Base-by-base conservation (phyloP, 2,888 invertebrate species). In the Balanococcus diminutus region DNA sequence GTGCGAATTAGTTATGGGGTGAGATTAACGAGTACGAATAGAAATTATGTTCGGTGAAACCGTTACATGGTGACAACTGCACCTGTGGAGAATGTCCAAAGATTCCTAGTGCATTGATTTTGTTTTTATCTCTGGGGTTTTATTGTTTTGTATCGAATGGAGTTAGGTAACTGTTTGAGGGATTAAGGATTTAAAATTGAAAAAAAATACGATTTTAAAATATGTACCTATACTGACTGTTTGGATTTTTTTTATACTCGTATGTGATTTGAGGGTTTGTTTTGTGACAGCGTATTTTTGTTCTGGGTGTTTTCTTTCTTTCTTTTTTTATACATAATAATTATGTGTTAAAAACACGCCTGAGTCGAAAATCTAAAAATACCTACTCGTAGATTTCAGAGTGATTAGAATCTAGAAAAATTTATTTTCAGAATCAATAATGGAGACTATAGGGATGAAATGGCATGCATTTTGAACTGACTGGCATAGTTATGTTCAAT, bases 1-100 rank as follows among this genome's bases (percentile, higher is more conserved):
- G 67, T 67, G 67, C 3, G 67, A 67, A 67, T 67, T 67, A 67
- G 67, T 28, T 67, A 67, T 67, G 67, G 67, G 67, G 67, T 67
- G 67, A 28, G 67, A 67, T 56, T 56, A 67, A 67, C 28, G 28
- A 67, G 28, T 14, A 28, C 67, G n/a, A 67, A 67, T 67, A 67
- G 67, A 67, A 67, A 67, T 67, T 67, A 67, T 56, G 28, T 67
- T 28, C 4, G 11, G 67, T 28, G 67, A 67, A 67, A 67, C 67
- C 28, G 67, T 67, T 67, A 28, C 67, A 14, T 67, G 56, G 56
- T 67, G 28, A 28, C 67, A 67, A 25, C 67, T 67, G 67, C 56
- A 56, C 56, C 56, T 56, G 56, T 56, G 56, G 56, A 56, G 56
- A 36, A 8, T 46, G 46, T n/a, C n/a, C 8, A 16, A 14, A 67